Conservation (phyloP, 2,113 vertebrate genomes). For the Anhinga anhinga region DNA sequence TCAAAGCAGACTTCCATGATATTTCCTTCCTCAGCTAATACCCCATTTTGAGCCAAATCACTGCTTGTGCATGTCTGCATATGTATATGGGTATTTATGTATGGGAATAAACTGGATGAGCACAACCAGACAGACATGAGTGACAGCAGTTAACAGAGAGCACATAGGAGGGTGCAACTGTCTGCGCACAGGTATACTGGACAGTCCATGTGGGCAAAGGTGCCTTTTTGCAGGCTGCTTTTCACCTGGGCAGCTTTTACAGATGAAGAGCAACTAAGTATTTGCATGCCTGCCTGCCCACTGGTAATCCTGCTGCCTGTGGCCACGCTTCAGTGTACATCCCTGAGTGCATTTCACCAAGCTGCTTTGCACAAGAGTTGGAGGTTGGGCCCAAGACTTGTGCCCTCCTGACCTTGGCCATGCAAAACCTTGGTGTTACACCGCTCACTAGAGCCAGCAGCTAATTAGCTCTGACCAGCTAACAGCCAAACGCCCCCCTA, state of each 20-base stretch:
- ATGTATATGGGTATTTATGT: neutral
- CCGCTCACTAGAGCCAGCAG: neutral
- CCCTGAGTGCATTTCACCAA: neutral
- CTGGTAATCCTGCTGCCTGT: accelerated
- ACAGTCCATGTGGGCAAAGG: neutral
- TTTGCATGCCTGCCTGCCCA: neutral
- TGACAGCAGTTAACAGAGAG: neutral
- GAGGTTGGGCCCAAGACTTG: neutral
- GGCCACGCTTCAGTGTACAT: no score
- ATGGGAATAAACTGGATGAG: neutral
- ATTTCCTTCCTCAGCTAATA: neutral
- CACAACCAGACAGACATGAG: neutral
- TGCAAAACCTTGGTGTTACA: neutral
- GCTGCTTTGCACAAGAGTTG: neutral
- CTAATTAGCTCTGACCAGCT: neutral
- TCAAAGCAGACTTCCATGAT: neutral
- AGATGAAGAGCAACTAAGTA: accelerated
- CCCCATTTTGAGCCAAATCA: slow-evolving; percentile 9
- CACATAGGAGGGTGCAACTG: neutral
- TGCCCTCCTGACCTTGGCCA: accelerated
- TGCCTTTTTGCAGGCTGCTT: neutral
- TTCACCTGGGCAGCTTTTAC: neutral
- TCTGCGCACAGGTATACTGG: accelerated
- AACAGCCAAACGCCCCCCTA: neutral
- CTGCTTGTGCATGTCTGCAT: neutral